Evolutionary conservation across 2,797 vertebrate genomes (phyloP).

Genomic region (Hyperoplus immaculatus): DNA sequence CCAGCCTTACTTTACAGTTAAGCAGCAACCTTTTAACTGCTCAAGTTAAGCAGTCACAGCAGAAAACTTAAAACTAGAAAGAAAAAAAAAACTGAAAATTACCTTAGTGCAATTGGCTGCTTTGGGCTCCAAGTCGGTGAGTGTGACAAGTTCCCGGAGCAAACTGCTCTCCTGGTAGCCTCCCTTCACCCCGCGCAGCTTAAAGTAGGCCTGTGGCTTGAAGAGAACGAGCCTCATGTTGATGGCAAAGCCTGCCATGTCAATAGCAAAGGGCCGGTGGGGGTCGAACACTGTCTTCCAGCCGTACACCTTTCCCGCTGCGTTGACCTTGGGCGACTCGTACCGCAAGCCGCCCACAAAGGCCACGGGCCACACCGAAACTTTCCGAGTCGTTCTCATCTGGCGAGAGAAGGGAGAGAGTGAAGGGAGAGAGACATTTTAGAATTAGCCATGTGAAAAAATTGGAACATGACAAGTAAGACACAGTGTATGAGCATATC

Average conservation of each 20-base stretch:
- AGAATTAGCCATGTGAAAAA: constrained; percentile 62
- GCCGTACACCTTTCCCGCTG: constrained; percentile 96
- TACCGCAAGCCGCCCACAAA: constrained; percentile 97
- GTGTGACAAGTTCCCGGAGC: constrained; percentile 95
- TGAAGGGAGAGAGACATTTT: constrained; percentile 41
- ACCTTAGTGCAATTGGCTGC: constrained; percentile 99
- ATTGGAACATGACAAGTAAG: constrained; percentile 50
- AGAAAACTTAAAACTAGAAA: constrained; percentile 5
- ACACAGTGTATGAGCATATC: constrained; percentile 41
- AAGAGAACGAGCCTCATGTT: constrained; percentile 96
- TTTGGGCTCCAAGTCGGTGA: constrained; percentile 98
- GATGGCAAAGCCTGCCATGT: constrained; percentile 98
- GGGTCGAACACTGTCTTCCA: constrained; percentile 99
- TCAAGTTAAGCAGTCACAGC: constrained; percentile 17
- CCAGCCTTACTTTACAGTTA: too few relatives aligned
- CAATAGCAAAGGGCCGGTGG: constrained; percentile 98
- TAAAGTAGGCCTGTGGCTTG: constrained; percentile 98
- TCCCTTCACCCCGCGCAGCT: constrained; percentile 96
- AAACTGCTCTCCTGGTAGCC: constrained; percentile 99
- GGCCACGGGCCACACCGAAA: constrained; percentile 98
- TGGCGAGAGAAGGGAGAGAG: constrained; percentile 62
- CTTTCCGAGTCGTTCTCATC: constrained; percentile 97
- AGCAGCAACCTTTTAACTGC: background rate
- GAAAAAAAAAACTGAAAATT: constrained; percentile 13
- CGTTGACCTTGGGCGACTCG: constrained; percentile 96